Evolutionary conservation across 1,140 invertebrate species (phyloP).

Genomic region (Drosophila chauvacae): DNA sequence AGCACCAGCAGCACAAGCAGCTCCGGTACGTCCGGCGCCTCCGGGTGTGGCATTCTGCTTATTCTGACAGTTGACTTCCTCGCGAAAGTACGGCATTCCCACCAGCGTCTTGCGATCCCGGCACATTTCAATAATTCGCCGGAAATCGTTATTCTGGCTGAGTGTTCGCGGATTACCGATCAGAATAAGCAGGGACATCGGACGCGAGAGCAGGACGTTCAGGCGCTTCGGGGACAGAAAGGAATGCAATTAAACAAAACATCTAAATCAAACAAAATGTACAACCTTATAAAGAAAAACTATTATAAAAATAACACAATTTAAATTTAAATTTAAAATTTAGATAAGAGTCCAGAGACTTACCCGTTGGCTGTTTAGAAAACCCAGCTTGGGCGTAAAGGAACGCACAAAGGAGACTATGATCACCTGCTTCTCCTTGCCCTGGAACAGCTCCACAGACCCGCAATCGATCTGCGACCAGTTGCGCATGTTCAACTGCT

Average conservation of each 20-base stretch:
- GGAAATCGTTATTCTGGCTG: slow-evolving; percentile 64
- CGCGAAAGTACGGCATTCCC: slow-evolving; percentile 55
- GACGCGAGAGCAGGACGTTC: slow-evolving; percentile 93
- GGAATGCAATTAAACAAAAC: slow-evolving; percentile 32
- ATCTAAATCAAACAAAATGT: too few relatives aligned
- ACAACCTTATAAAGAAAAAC: background rate
- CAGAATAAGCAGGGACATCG: slow-evolving; percentile 91
- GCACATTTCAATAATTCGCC: slow-evolving; percentile 68
- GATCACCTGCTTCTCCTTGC: slow-evolving; percentile 92
- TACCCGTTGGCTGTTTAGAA: slow-evolving; percentile 89
- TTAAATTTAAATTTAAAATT: background rate
- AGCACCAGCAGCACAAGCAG: background rate
- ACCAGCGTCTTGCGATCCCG: slow-evolving; percentile 63
- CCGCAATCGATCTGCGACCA: slow-evolving; percentile 88
- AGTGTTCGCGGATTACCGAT: slow-evolving; percentile 90
- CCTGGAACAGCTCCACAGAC: slow-evolving; percentile 94
- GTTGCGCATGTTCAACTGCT: slow-evolving; percentile 79
- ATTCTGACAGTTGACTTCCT: slow-evolving; percentile 43
- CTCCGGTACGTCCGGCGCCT: background rate
- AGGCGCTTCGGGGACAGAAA: slow-evolving; percentile 87
- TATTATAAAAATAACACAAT: background rate
- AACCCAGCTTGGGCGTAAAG: slow-evolving; percentile 88
- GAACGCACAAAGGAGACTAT: slow-evolving; percentile 92
- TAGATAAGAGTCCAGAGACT: slow-evolving; percentile 25
- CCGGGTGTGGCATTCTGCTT: slow-evolving; percentile 12